Base-by-base conservation (phyloP, 2,113 vertebrate genomes). In the Connochaetes taurinus region DNA sequence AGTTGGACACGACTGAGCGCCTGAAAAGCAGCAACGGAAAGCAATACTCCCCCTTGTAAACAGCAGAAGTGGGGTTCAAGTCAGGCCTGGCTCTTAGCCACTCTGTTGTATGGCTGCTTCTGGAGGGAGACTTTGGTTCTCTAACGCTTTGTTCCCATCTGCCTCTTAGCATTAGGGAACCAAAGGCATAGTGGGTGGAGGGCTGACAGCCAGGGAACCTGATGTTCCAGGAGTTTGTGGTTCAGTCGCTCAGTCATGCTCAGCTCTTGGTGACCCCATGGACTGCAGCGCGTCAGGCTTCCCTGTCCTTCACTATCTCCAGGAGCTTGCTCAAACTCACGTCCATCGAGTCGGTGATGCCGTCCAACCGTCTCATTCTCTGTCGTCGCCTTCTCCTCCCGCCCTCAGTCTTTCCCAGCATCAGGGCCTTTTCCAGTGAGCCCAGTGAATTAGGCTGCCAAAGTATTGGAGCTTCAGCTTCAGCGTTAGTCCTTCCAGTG, bases 401-500 rank as follows among this genome's bases (percentile, higher is more conserved):
- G n/a, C 67, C 67, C 12, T 40, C 67, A 40, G 0, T 40, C 19
- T 40, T 23, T 40, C n/a, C 19, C 67, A 40, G n/a, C 67, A 74
- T 40, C n/a, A 23, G 67, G 67, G n/a, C 13, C 67, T 40, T 71
- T 71, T 71, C 67, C n/a, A 23, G 12, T 40, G 36, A 40, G 36
- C 40, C 11, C 67, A 25, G 36, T 74, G 67, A 40, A 74, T 40
- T 5, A 74, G 36, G 21, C n/a, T 23, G 67, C 67, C 67, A 23
- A 25, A 23, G 67, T 40, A 3, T 6, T 40, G n/a, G 67, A 74
- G 67, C 21, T 74, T 36, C 67, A 40, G n/a, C 19, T 74, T 74
- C n/a, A 74, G 10, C 19, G 13, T 40, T 1, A 21, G 2, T 74
- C 36, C n/a, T 74, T 40, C 67, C 36, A 25, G 0, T 40, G 36